Base-by-base conservation (phyloP, 2,797 vertebrate species). In the Takifugu rubripes region DNA sequence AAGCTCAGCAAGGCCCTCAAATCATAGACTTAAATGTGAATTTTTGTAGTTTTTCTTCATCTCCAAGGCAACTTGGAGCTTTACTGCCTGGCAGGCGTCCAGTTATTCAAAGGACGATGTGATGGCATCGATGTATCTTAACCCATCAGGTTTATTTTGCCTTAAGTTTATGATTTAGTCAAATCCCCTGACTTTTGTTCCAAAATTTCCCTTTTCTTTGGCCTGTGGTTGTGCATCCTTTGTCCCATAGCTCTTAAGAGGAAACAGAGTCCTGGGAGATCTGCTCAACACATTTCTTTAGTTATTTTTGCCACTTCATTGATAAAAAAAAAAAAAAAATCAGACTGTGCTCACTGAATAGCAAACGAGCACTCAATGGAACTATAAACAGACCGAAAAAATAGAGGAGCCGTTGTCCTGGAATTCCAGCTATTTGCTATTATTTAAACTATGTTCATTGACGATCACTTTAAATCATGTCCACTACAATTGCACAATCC, bases 81-180 rank as follows among this genome's bases (percentile, higher is more conserved):
- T 83, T 54, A 66, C 59, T 78, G 66, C 67, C 69, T 89, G 87
- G 85, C 84, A 57, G 61, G 66, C 55, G 70, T 89, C 83, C 85
- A 89, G 55, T 58, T 65, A 80, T 74, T 73, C 65, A 66, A 58
- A 75, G 77, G 58, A 67, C 64, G 62, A 54, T 77, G 68, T 75
- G 64, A 77, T 81, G 72, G 63, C 68, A 79, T 73, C 77, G 83
- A 84, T 90, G 87, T 82, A 86, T 69, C 71, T 70, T 78, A 84
- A 84, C 46, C 51, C 62, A 68, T 75, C 61, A 68, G 73, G 52
- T 75, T 69, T 69, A 76, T 77, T 82, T 68, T 61, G 67, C 58
- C 54, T 66, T 68, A 60, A 52, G 66, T 83, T 70, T 79, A 61
- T 52, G 26, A 40, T 62, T 64, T 12, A 53, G 64, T 75, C 74